Evolutionary conservation across 2,113 vertebrate genomes (phyloP).

Genomic region (Coracopsis vasa): DNA sequence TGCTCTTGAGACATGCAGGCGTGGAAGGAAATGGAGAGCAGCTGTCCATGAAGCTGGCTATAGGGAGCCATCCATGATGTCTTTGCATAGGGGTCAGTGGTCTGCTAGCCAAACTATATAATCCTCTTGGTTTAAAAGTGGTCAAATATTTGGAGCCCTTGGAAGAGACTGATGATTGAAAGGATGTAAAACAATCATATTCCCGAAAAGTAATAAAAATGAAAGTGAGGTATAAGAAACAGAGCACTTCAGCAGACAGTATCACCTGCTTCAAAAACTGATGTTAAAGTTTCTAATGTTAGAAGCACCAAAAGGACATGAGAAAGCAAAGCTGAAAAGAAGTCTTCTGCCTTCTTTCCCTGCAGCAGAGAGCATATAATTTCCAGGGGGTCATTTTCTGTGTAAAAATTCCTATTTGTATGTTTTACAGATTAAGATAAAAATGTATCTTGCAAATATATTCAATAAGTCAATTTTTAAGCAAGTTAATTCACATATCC

Average conservation of each 20-base stretch:
- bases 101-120: neutral
- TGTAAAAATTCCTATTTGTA: neutral
- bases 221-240: neutral
- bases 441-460: neutral
- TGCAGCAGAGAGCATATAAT: neutral
- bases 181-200: neutral
- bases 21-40: neutral
- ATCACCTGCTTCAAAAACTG: neutral
- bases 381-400: neutral
- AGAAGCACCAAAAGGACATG: neutral
- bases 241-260: neutral
- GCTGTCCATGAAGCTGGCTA: neutral
- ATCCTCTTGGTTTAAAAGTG: neutral
- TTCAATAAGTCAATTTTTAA: neutral
- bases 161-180: neutral
- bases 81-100: neutral
- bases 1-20: neutral
- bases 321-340: neutral
- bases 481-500: neutral
- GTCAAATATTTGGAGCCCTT: neutral
- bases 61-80: neutral
- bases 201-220: neutral
- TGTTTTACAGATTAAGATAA: neutral
- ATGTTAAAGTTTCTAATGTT: neutral
- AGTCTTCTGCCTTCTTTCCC: neutral